These are phyloP conservation scores for Piscicola geometra DNA, from an alignment of 2,888 invertebrate species.

Conservation along the genomic window DNA sequence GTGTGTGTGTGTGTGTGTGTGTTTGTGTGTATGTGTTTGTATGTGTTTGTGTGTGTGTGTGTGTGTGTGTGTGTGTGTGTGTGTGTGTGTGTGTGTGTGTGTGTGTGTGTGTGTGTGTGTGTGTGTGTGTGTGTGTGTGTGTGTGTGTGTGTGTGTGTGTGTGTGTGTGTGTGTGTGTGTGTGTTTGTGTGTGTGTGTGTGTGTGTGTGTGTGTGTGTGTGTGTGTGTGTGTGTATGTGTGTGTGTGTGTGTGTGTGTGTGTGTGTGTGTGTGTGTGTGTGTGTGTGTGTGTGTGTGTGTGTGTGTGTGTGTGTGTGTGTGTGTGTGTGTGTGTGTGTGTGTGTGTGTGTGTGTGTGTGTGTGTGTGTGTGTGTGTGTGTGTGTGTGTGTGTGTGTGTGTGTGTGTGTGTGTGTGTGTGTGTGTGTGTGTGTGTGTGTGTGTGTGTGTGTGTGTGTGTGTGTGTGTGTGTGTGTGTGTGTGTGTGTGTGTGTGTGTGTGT, in stretches of 20 bases:
- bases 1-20: constrained; percentile 12
- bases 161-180: constrained; percentile 23
- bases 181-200: constrained; percentile 13
- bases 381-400: too few species aligned
- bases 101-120: constrained; percentile 20
- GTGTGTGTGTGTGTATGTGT: constrained; percentile 12
- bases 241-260: constrained; percentile 20
- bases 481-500: too few species aligned
- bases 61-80: constrained; percentile 13
- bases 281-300: constrained; percentile 18
- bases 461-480: too few species aligned
- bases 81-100: constrained; percentile 22
- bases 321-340: too few species aligned
- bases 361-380: too few species aligned
- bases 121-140: background rate
- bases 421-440: too few species aligned
- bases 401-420: too few species aligned
- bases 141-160: constrained; percentile 9
- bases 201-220: constrained; percentile 18
- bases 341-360: too few species aligned
- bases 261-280: background rate
- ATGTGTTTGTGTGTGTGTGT: constrained; percentile 12
- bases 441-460: too few species aligned
- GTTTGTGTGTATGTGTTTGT: constrained; percentile 4
- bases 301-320: too few species aligned